These are phyloP conservation scores for Sphyrna mokarran DNA, from an alignment of 2,113 vertebrate genomes.

Conservation along the genomic window DNA sequence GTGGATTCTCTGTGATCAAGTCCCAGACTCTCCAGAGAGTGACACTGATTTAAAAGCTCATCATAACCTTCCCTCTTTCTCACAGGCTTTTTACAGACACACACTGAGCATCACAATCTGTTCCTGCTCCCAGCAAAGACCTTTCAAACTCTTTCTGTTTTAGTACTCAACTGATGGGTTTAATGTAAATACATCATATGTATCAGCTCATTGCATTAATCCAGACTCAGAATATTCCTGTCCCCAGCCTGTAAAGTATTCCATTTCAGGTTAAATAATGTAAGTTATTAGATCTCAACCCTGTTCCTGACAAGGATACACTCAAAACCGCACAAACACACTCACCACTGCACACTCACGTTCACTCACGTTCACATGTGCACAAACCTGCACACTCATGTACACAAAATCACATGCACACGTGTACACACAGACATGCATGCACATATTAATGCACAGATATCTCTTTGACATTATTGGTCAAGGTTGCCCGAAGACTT, in stretches of 20 bases:
- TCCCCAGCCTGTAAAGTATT: neutral
- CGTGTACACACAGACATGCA: too few relatives aligned
- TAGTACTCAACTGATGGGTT: neutral
- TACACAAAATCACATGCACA: too few relatives aligned
- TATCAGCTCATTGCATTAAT: neutral
- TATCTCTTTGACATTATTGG: neutral
- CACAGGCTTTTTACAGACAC: neutral
- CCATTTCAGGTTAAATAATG: neutral
- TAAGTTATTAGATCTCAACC: neutral
- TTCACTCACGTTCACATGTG: neutral
- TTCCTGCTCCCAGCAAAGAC: neutral
- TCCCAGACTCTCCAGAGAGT: neutral
- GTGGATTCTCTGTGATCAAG: neutral
- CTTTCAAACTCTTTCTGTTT: neutral
- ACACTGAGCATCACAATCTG: neutral
- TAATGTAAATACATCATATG: neutral
- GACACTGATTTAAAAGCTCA: neutral
- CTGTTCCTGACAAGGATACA: too few relatives aligned
- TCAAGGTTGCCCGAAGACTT: too few relatives aligned
- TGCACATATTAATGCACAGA: neutral
- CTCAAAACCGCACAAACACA: neutral
- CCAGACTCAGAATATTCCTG: too few relatives aligned
- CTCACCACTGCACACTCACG: neutral
- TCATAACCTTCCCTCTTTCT: neutral
- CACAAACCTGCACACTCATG: neutral